Percentiles rank a stretch among this genome's conserved stretches.
phyloP scores from a whole-genome alignment of 2,113 vertebrate species.

The Dasyprocta punctata region DNA sequence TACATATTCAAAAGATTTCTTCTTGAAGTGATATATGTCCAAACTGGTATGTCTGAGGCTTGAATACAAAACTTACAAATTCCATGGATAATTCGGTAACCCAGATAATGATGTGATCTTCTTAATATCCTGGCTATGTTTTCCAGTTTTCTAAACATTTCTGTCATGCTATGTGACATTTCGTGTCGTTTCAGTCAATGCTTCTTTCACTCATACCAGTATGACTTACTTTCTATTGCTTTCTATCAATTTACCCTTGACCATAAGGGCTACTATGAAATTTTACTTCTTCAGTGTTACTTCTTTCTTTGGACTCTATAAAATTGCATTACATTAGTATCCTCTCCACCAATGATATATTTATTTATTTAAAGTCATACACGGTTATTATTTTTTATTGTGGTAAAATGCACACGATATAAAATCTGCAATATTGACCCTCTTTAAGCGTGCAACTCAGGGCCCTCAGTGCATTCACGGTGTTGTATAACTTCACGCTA shows the following conservation, averaged over 20 bases:
- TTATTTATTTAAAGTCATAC: background rate
- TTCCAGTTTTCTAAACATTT: background rate
- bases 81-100: background rate
- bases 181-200: background rate
- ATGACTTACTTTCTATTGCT: background rate
- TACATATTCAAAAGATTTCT: background rate
- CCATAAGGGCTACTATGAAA: too few species aligned
- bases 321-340: background rate
- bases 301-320: background rate
- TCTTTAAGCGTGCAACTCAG: background rate
- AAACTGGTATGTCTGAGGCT: background rate
- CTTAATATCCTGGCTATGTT: too few species aligned
- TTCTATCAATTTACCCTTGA: background rate
- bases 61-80: background rate
- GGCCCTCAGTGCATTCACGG: too few species aligned
- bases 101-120: background rate
- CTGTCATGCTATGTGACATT: background rate
- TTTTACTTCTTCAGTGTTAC: background rate
- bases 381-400: background rate
- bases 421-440: background rate
- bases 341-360: rapidly evolving
- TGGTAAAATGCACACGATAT: too few species aligned
- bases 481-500: background rate
- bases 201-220: background rate
- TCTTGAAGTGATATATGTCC: background rate